These are phyloP conservation scores for Pseudorectes ferrugineus DNA, from an alignment of 2,113 vertebrate genomes.

Conservation along the genomic window DNA sequence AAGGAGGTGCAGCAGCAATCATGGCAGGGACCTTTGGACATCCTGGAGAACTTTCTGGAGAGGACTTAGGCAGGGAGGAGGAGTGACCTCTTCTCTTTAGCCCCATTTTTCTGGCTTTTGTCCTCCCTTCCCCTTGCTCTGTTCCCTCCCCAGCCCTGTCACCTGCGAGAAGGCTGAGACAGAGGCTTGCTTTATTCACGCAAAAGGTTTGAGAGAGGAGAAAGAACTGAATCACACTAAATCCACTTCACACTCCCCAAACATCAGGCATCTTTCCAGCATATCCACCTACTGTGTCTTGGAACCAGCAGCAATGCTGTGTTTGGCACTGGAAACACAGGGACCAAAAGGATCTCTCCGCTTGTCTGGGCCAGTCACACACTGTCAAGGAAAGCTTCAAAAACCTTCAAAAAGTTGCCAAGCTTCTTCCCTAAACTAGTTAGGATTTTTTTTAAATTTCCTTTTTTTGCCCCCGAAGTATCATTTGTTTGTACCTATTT, in stretches of 20 bases:
- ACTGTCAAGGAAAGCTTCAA: neutral
- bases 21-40: neutral
- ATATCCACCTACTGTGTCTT: neutral
- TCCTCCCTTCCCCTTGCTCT: neutral
- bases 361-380: neutral
- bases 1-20: neutral
- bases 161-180: neutral
- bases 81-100: neutral
- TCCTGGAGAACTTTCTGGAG: neutral
- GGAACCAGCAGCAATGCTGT: neutral
- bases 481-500: neutral
- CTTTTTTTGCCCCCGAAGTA: neutral
- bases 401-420: neutral
- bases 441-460: neutral
- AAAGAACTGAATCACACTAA: neutral
- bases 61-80: neutral
- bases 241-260: neutral
- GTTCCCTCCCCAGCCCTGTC: neutral
- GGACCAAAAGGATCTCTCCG: neutral
- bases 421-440: neutral
- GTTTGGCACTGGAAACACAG: neutral
- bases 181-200: neutral
- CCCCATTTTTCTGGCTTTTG: neutral
- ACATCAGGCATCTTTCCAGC: neutral
- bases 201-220: neutral